Base-by-base conservation (phyloP, 2,113 vertebrate species). In the Theropithecus gelada region DNA sequence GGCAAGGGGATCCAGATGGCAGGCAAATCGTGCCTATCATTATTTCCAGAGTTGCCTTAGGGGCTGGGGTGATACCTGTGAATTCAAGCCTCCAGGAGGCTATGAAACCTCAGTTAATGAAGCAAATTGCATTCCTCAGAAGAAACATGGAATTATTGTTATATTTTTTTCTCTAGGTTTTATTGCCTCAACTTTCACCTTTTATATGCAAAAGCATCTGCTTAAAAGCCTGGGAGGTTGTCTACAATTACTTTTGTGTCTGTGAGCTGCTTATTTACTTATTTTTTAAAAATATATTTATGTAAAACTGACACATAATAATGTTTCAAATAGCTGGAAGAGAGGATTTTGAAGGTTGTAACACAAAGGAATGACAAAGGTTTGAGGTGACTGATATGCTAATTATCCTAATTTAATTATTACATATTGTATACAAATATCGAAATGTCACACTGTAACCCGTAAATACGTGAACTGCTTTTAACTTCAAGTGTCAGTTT, bases 181-280 rank as follows among this genome's bases (percentile, higher is more conserved):
- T 70, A 95, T 88, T 90, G 38, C 73, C 45, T 95, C 48, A 76
- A 76, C 55, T 90, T 92, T 88, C 22, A 90, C 61, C 57, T 95
- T 94, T 90, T 43, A 75, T 81, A 57, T 93, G 82, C 72, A 96
- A 59, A 94, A 90, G 20, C 17, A 91, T 35, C 57, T 89, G 73
- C 32, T 93, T 89, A 92, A 95, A 95, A 94, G 80, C 59, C 40
- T 94, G 45, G 32, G 79, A 81, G 66, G 13, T 85, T 97, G 96
- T 97, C 16, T 93, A n/a, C 27, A 85, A 91, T 93, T 85, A 68
- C 18, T 91, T 93, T 76, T 68, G 72, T 48, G 22, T 79, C 43
- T 86, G 45, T 88, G 78, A 78, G 38, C 64, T 90, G 66, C 72
- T 64, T 18, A 78, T 78, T 45, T 78, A 30, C 22, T 73, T 27